Evolutionary conservation across 2,888 invertebrate species (phyloP).

Genomic region (Eudemis profundana): DNA sequence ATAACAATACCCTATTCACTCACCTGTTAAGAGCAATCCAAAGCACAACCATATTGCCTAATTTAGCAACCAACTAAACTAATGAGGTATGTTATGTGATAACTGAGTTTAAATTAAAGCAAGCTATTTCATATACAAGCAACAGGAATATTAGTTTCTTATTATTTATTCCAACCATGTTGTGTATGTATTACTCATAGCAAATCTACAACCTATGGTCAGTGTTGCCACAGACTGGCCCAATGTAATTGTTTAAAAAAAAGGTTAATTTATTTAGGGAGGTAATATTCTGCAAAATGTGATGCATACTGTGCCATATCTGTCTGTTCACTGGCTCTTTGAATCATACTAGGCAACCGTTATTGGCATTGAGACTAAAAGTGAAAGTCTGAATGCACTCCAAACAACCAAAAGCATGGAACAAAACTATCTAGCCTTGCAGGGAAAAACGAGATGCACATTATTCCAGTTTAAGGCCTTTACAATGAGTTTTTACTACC

Average conservation of each 20-base stretch:
- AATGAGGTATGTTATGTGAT: constrained; percentile 26
- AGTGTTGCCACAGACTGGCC: constrained; percentile 40
- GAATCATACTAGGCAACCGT: constrained; percentile 72
- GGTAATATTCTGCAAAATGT: constrained; percentile 29
- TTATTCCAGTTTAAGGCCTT: constrained; percentile 45
- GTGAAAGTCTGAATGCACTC: constrained; percentile 79
- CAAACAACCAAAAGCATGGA: constrained; percentile 67
- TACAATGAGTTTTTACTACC: background rate
- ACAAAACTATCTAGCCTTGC: constrained; percentile 61
- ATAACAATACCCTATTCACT: constrained; percentile 30
- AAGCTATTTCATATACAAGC: constrained; percentile 39
- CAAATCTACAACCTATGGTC: constrained; percentile 42
- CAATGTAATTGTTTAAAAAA: constrained; percentile 36
- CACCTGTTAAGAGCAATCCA: constrained; percentile 38
- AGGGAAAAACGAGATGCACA: constrained; percentile 49
- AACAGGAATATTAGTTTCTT: constrained; percentile 34
- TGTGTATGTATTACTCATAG: constrained; percentile 41
- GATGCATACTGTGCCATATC: constrained; percentile 28
- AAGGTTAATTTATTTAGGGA: constrained; percentile 14
- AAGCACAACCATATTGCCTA: constrained; percentile 37
- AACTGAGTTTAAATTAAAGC: constrained; percentile 21
- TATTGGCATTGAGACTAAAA: constrained; percentile 82
- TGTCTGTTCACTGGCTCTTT: constrained; percentile 51
- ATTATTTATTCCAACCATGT: constrained; percentile 41
- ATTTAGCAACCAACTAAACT: constrained; percentile 19